These are phyloP conservation scores for Cephus nigrinus DNA, from an alignment of 2,888 invertebrate species.

Conservation along the genomic window DNA sequence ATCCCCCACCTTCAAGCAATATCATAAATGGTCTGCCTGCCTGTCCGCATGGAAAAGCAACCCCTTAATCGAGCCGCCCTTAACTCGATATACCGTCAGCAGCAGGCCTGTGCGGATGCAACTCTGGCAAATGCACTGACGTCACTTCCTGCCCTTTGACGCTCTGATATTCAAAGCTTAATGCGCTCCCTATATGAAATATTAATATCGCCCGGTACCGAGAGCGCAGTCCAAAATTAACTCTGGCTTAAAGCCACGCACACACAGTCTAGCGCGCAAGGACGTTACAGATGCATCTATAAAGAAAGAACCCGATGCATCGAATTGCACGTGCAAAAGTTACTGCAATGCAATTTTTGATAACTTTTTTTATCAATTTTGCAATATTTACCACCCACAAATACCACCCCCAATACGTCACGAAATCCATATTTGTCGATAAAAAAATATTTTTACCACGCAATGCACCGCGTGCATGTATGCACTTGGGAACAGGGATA, in stretches of 20 bases:
- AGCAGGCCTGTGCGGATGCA: background rate
- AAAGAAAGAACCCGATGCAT: background rate
- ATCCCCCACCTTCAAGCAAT: background rate
- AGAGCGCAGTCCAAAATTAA: background rate
- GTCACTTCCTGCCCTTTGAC: conserved; percentile 7
- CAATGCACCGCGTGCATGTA: background rate
- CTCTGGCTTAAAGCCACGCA: background rate
- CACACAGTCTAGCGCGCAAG: background rate
- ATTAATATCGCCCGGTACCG: background rate
- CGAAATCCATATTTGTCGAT: background rate
- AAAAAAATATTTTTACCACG: background rate
- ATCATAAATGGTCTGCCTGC: background rate
- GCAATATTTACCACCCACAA: background rate
- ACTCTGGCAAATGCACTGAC: background rate
- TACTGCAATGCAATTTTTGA: too few relatives aligned
- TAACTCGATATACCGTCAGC: background rate
- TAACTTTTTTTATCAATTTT: too few relatives aligned
- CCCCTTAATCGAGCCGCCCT: background rate
- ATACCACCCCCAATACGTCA: background rate
- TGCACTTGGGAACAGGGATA: too few relatives aligned
- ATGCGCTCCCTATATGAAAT: background rate
- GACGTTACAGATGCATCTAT: background rate
- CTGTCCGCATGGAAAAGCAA: background rate
- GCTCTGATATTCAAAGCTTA: conserved; percentile 1
- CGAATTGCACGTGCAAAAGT: background rate